Evolutionary conservation across 1,140 invertebrate species (phyloP), one percentile per base, ranked within the genome.

Genomic region (Aradophagus sp.): DNA sequence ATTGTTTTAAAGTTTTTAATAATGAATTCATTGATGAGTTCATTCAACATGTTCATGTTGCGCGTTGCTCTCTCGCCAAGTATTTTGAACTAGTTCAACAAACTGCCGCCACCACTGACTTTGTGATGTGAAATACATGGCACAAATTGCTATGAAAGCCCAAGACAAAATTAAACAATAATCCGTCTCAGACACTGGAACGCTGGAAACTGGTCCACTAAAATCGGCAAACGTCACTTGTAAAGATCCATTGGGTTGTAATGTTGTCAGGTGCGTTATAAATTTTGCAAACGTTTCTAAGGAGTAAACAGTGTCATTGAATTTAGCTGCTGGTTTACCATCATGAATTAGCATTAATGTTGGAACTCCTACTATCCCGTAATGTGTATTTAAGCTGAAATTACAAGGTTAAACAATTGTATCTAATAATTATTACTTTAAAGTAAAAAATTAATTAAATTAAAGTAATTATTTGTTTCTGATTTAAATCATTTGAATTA

Each of bases 261-360:
- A 77, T 56, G 92, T 93, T 32, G 96, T 97, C 59, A 92, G 89
- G 41, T 91, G 90, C 39, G 89, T 89, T 12, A 98, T 89, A 83
- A 97, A 98, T 65, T 89, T 90, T 5, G 91, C 89, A 77, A 97
- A 94, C 45, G 89, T 90, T 42, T 93, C 90, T 16, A 96, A 87
- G 11, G 89, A 93, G 70, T 95, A 93, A 39, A 93, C 89, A 7
- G 93, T 93, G 12, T 91, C 91, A 86, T 97, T 97, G 66, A 93
- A 97, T 85, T 95, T 94, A 0, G 91, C 92, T 17, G 95, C 89
- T 15, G 94, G 90, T 78, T 93, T 90, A 0, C 95, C 95, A 86
- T 97, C 97, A 79, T 98, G 96, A 75, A 98, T 95, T 45, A 99
- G 87, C 84, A 98, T 90, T 7, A 98, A 81, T 23, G 95, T 97